Evolutionary conservation across 1,140 invertebrate genomes (phyloP).

Genomic region (Sarcophaga bullata): DNA sequence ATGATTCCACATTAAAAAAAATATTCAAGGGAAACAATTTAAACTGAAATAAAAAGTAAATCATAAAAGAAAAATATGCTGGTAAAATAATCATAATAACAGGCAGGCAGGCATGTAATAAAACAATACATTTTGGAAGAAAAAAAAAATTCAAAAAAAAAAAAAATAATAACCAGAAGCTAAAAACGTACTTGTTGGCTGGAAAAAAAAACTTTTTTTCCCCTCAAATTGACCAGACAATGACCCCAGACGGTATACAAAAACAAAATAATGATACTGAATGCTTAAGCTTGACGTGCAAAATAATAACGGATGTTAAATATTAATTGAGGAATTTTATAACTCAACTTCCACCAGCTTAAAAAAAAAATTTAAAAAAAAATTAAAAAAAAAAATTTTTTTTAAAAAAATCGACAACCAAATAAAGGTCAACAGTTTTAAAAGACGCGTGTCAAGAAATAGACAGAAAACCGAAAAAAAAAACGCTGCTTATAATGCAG

Average conservation of each 20-base stretch:
- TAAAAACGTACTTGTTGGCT: background rate
- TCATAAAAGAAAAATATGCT: no score
- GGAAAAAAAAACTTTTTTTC: background rate
- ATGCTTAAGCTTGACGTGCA: background rate
- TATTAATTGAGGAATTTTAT: constrained; percentile 10
- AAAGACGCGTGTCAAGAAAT: constrained; percentile 2
- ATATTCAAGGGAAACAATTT: no score
- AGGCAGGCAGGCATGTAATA: constrained; percentile 7
- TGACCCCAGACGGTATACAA: constrained; percentile 19
- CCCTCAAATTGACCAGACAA: constrained; percentile 19
- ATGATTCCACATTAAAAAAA: no score
- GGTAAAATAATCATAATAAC: background rate
- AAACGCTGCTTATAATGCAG: no score
- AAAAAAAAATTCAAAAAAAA: no score
- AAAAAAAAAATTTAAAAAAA: no score
- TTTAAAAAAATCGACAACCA: background rate
- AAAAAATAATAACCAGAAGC: constrained; percentile 22
- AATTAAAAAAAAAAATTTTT: no score
- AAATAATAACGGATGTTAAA: background rate
- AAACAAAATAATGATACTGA: background rate
- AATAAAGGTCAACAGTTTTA: constrained; percentile 10
- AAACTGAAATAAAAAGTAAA: no score
- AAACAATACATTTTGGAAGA: background rate
- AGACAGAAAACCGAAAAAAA: no score
- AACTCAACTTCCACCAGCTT: background rate